A percentile compares a stretch with the other conserved stretches of the same genome.
Conservation (phyloP, 2,888 invertebrate species). For the Rhorus exstirpatorius region DNA sequence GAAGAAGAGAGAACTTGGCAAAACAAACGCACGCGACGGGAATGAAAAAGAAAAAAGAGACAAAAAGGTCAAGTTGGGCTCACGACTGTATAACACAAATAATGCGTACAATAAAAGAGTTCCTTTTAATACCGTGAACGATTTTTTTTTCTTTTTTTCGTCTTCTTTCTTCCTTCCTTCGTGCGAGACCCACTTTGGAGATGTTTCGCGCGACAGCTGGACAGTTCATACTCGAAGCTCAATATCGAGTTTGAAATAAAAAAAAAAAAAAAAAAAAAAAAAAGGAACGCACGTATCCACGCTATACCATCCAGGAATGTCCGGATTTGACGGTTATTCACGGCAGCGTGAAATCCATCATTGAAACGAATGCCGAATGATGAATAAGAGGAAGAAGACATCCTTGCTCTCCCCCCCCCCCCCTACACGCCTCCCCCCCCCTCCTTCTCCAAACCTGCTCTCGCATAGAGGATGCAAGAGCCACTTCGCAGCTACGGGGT, state of each 20-base stretch:
- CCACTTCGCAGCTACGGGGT: conserved; percentile 48
- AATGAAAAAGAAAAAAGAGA: neutral
- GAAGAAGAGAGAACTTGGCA: conserved; percentile 16
- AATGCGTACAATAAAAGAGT: conserved; percentile 84
- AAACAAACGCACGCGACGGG: no score
- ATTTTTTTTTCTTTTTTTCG: conserved; percentile 39
- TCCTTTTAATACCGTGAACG: conserved; percentile 79
- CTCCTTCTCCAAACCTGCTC: no score
- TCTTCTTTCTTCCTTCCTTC: conserved; percentile 54
- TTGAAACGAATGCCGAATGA: conserved; percentile 31
- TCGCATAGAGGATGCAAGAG: conserved; percentile 11
- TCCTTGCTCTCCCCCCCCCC: neutral
- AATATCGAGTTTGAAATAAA: neutral
- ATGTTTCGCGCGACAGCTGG: conserved; percentile 16
- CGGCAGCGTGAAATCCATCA: conserved; percentile 63
- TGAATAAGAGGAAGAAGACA: conserved; percentile 53
- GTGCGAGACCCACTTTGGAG: neutral
- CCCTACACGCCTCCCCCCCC: no score
- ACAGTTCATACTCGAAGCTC: neutral
- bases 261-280: conserved; percentile 27
- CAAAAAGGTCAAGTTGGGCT: conserved; percentile 65
- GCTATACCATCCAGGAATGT: conserved; percentile 34
- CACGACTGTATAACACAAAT: conserved; percentile 78
- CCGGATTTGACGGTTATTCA: conserved; percentile 66
- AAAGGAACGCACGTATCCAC: conserved; percentile 30